Evolutionary conservation across 1,140 invertebrate species (phyloP), one percentile per base, ranked within the genome.

Genomic region (Ceratitis capitata): DNA sequence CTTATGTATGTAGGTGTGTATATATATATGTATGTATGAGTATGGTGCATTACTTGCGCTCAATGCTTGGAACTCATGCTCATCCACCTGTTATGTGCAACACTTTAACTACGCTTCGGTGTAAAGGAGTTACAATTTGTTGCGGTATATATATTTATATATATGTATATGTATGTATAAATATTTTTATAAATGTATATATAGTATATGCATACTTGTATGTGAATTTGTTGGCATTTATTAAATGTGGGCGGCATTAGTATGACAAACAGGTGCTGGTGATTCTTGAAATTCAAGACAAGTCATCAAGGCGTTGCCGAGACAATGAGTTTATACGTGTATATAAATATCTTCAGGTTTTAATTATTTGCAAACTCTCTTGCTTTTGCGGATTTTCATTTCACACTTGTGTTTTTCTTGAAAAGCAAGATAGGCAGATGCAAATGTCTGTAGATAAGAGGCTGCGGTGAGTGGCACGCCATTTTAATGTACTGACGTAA

Each of bases 201-300:
- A n/a, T 5, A 19, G 12, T 74, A 19, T n/a, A 32, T 35, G 35
- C 4, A 35, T n/a, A 35, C n/a, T 14, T 56, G 19, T 53, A n/a
- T 14, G n/a, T 53, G 51, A 12, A n/a, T 9, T 14, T 3, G 19
- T n/a, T n/a, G 5, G n/a, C 69, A 78, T 45, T 78, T 23, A 45
- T 42, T 14, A 26, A 45, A 3, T 23, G 69, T 78, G 39, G 19
- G 39, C 45, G 69, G 69, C 39, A 78, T 78, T 78, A 78, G 19
- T 78, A 78, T 78, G 35, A 78, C 69, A 45, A 78, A 78, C 69
- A 78, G 69, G 69, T 78, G 69, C 69, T 78, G 39, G 45, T 23
- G 39, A 78, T 78, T 42, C 69, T 42, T 19, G 35, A 78, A 78
- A 45, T n/a, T 78, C n/a, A 42, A 78, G 39, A 45, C 39, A 45